Conservation (phyloP, 2,888 invertebrate species). For the Drosophila subquinaria region DNA sequence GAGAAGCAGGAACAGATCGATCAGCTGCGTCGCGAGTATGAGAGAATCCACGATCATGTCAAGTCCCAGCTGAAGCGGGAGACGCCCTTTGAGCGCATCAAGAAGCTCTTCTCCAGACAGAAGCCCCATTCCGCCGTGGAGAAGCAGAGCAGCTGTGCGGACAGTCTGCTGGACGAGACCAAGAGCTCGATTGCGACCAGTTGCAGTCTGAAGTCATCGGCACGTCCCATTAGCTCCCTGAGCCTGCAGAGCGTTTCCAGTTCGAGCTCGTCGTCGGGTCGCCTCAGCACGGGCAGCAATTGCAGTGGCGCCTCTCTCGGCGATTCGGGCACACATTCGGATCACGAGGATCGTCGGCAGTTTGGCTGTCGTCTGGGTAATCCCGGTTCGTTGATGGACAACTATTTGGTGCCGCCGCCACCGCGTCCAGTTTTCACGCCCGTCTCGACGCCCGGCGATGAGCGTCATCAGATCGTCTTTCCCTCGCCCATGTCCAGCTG, state of each 20-base stretch:
- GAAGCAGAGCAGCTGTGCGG: slow-evolving; percentile 70
- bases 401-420: slow-evolving; percentile 89
- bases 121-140: slow-evolving; percentile 84
- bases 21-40: slow-evolving; percentile 92
- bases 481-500: slow-evolving; percentile 83
- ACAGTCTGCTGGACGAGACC: slow-evolving; percentile 83
- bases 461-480: slow-evolving; percentile 84
- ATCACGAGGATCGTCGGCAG: slow-evolving; percentile 90
- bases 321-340: slow-evolving; percentile 94
- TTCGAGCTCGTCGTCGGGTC: slow-evolving; percentile 91
- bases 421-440: slow-evolving; percentile 86
- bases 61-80: slow-evolving; percentile 91
- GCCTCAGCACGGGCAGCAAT: slow-evolving; percentile 91
- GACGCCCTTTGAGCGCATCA: slow-evolving; percentile 92
- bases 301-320: slow-evolving; percentile 92
- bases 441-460: slow-evolving; percentile 84
- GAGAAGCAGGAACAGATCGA: slow-evolving; percentile 94
- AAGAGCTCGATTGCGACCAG: slow-evolving; percentile 84
- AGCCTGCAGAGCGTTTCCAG: slow-evolving; percentile 90
- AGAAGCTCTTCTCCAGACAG: slow-evolving; percentile 90
- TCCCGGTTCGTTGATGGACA: slow-evolving; percentile 86
- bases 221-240: slow-evolving; percentile 89
- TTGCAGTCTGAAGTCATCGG: slow-evolving; percentile 83
- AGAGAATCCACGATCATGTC: slow-evolving; percentile 92
- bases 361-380: slow-evolving; percentile 83